Conservation (phyloP, 2,113 vertebrate species). For the Oncorhynchus mykiss region DNA sequence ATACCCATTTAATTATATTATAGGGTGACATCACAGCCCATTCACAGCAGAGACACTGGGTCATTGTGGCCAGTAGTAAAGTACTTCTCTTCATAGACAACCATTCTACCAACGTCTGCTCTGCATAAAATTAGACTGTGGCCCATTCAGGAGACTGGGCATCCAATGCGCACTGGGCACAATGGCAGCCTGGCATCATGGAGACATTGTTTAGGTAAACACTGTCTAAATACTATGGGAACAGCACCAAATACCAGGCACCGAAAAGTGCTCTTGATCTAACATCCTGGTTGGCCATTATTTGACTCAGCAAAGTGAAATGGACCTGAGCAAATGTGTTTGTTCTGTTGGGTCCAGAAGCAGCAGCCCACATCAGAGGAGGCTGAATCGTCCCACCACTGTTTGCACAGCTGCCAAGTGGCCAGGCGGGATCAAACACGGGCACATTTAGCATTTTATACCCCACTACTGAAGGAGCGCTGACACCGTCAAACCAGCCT, state of each 20-base stretch:
- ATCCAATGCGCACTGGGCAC: constrained; percentile 30
- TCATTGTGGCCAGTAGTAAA: constrained; percentile 30
- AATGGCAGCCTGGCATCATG: constrained; percentile 13
- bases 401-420: constrained; percentile 78
- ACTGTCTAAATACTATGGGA: constrained; percentile 16
- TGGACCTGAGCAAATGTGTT: constrained; percentile 32
- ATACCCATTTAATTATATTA: constrained; percentile 29
- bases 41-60: background rate
- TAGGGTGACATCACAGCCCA: constrained; percentile 8
- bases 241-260: constrained; percentile 27
- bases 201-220: constrained; percentile 18
- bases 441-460: constrained; percentile 62
- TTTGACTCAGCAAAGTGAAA: constrained; percentile 46
- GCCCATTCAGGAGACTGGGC: constrained; percentile 28
- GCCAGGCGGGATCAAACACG: constrained; percentile 52
- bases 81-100: constrained; percentile 11
- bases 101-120: constrained; percentile 13
- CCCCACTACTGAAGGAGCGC: constrained; percentile 49
- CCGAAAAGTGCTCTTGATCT: constrained; percentile 34
- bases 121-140: constrained; percentile 2
- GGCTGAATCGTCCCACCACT: constrained; percentile 60
- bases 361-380: constrained; percentile 60
- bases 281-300: constrained; percentile 21
- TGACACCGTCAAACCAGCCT: constrained; percentile 53
- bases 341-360: constrained; percentile 51